Evolutionary conservation across 2,113 vertebrate genomes (phyloP).

Genomic region (Syngnathus floridae): DNA sequence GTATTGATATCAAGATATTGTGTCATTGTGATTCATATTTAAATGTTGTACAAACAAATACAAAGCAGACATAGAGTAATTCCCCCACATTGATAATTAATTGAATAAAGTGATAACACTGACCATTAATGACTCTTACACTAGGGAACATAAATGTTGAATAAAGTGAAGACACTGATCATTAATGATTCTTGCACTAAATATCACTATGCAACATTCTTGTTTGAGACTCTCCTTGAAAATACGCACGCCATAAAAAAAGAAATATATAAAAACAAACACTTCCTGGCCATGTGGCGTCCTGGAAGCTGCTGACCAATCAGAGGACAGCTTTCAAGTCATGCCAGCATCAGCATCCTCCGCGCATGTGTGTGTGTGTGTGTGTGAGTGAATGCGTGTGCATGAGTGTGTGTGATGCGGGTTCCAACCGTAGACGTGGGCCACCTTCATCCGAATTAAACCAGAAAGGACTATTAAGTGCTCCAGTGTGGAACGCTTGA

Average conservation of each 20-base stretch:
- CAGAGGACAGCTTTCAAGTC: constrained; percentile 32
- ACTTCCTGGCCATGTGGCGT: constrained; percentile 49
- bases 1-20: constrained; percentile 1
- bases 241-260: not conserved
- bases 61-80: too few relatives aligned
- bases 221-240: not conserved
- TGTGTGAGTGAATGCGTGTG: constrained; percentile 5
- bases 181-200: too few relatives aligned
- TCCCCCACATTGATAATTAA: too few relatives aligned
- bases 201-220: too few relatives aligned
- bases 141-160: too few relatives aligned
- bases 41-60: not conserved
- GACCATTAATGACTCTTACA: too few relatives aligned
- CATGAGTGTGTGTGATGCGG: constrained; percentile 15
- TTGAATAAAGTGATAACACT: too few relatives aligned
- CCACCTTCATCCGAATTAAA: constrained; percentile 38
- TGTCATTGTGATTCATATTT: not conserved
- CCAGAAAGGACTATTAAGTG: constrained; percentile 22
- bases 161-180: too few relatives aligned
- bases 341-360: constrained; percentile 48
- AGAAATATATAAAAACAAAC: not conserved
- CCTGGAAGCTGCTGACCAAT: constrained; percentile 54
- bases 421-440: constrained; percentile 19
- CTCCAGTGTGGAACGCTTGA: not conserved
- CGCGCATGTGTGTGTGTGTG: constrained; percentile 29